These are phyloP conservation scores for Dexiosoma caninum DNA, from an alignment of 2,888 invertebrate genomes.

Conservation along the genomic window DNA sequence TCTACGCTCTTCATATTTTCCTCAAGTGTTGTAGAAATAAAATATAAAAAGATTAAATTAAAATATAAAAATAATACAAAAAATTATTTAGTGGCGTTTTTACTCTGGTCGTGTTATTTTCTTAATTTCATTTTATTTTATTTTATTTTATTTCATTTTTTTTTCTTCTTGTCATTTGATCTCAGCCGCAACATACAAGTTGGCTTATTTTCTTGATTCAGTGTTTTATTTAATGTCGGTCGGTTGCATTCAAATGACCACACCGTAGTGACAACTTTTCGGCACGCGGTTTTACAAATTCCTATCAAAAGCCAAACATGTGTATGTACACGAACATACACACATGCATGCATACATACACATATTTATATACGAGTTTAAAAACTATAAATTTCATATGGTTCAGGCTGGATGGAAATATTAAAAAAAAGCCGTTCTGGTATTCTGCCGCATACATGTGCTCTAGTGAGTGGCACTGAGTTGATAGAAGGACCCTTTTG, in stretches of 20 bases:
- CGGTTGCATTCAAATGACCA: conserved; percentile 67
- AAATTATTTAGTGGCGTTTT: conserved; percentile 51
- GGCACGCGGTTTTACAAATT: conserved; percentile 76
- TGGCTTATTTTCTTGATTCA: conserved; percentile 43
- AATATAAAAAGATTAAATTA: background rate
- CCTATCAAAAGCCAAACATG: no score
- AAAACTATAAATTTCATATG: background rate
- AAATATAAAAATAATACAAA: background rate
- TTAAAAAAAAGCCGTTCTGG: conserved; percentile 46
- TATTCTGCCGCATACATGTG: conserved; percentile 60
- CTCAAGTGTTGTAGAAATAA: background rate
- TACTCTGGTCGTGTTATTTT: conserved; percentile 18
- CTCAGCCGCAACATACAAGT: conserved; percentile 53
- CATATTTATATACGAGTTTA: background rate
- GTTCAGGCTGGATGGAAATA: background rate
- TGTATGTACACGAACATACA: conserved; percentile 37
- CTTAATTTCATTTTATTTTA: no score
- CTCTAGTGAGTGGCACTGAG: conserved; percentile 1
- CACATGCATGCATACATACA: background rate
- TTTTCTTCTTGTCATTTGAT: conserved; percentile 43
- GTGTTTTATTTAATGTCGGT: conserved; percentile 62
- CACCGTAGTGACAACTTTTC: conserved; percentile 74
- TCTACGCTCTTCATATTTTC: conserved; percentile 2
- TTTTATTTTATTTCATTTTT: no score
- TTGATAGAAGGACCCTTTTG: conserved; percentile 47